These are phyloP conservation scores for Coronaproctus castanopsis DNA, from an alignment of 2,888 invertebrate genomes.

Conservation along the genomic window DNA sequence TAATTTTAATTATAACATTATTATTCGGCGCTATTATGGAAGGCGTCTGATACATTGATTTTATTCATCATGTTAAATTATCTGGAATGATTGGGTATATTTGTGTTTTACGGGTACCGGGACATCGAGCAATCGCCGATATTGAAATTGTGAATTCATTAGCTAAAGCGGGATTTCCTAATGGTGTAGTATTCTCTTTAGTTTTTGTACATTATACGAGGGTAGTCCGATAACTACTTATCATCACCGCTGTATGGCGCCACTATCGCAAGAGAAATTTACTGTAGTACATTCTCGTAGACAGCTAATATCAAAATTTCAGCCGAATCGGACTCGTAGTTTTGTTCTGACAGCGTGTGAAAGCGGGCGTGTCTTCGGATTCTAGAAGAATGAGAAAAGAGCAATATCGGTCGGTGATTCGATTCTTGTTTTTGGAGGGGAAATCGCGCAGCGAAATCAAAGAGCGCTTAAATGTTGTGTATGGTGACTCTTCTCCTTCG, in stretches of 20 bases:
- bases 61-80: too few species aligned
- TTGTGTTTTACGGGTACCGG: too few species aligned
- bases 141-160: too few species aligned
- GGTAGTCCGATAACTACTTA: constrained; percentile 1
- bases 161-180: too few species aligned
- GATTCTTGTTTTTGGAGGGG: background rate
- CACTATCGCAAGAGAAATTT: constrained; percentile 2
- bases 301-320: background rate
- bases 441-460: background rate
- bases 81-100: too few species aligned
- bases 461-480: constrained; percentile 3
- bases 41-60: too few species aligned
- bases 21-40: too few species aligned
- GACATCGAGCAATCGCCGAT: too few species aligned
- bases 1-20: too few species aligned
- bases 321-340: background rate
- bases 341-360: background rate
- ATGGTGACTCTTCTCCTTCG: background rate
- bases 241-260: background rate
- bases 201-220: too few species aligned
- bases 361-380: background rate
- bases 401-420: constrained; percentile 7
- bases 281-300: background rate
- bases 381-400: constrained; percentile 1
- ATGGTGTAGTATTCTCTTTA: too few species aligned